These are phyloP conservation scores for Paradisaea rubra DNA, from an alignment of 2,113 vertebrate species.

Conservation along the genomic window DNA sequence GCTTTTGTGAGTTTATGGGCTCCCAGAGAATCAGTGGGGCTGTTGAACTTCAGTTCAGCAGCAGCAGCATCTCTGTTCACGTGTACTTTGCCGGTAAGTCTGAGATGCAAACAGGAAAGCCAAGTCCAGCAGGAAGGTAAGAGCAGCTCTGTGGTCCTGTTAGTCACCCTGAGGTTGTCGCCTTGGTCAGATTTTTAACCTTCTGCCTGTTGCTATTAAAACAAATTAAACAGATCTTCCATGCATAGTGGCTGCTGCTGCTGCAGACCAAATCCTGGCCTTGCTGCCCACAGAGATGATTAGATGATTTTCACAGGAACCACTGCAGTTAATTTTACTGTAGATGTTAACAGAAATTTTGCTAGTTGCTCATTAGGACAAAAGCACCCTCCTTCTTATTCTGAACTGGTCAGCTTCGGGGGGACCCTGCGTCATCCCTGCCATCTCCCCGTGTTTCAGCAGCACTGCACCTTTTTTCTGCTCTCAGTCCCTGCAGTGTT, in stretches of 20 bases:
- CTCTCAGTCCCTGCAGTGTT: background rate
- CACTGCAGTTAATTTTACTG: background rate
- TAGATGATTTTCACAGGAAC: background rate
- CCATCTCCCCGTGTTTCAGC: background rate
- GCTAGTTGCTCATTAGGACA: background rate
- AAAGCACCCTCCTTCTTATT: background rate
- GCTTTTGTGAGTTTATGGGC: background rate
- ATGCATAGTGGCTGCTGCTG: background rate
- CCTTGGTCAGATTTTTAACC: background rate
- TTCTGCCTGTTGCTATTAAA: background rate
- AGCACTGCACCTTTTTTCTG: background rate
- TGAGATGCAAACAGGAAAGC: background rate
- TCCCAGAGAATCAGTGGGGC: background rate
- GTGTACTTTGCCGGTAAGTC: background rate
- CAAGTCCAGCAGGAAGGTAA: background rate
- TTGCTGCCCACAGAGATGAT: background rate
- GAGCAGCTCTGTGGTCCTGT: background rate
- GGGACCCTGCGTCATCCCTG: background rate
- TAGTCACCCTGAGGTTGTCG: background rate
- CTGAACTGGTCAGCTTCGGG: background rate
- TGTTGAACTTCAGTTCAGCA: background rate
- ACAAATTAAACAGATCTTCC: background rate
- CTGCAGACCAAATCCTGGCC: background rate
- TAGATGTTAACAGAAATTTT: fast-evolving
- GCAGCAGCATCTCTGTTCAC: background rate